Evolutionary conservation across 2,797 vertebrate genomes (phyloP), one percentile per base, ranked within the genome.

Genomic region (Aplochiton taeniatus): DNA sequence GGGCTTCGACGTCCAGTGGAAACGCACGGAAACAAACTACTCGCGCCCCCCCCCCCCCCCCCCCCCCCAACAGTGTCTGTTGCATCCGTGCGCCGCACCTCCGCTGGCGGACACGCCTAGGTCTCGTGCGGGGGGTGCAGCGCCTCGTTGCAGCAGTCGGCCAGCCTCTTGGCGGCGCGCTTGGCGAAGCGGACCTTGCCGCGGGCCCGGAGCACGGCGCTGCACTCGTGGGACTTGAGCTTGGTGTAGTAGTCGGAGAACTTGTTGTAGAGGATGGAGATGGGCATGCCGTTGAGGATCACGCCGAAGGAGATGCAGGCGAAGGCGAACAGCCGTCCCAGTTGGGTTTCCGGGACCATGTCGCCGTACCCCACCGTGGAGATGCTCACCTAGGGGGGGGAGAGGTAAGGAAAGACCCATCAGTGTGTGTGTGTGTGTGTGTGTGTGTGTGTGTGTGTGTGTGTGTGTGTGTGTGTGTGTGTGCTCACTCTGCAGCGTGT

Each of bases 181-280:
- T 86, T 17, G 65, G 82, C 87, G 69, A 93, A 56, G 50, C 14
- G 47, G 13, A 93, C 58, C 68, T 88, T 82, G 57, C 83, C 81
- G 4, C 82, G 74, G 70, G 85, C 89, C 31, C 84, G 78, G 0
- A 85, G 73, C 7, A 6, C 55, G 13, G 74, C 78, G 1, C 69
- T 74, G 75, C 90, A 70, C 79, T 92, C 91, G 0, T 91, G 89
- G 8, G 89, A 87, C 76, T 93, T 94, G 63, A 94, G 86, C 79
- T 92, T 93, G 80, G 88, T 82, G n/a, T 94, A 94, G 72, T 92
- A 94, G 79, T 94, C 92, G 1, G 93, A 94, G 76, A 94, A 94
- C 73, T 92, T 92, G 85, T 94, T 94, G 83, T 90, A 94, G 49
- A 94, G 86, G 74, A 93, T 93, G 63, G 93, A 94, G 76, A 94